Base-by-base conservation (phyloP, 2,888 invertebrate genomes). In the Achlya flavicornis region DNA sequence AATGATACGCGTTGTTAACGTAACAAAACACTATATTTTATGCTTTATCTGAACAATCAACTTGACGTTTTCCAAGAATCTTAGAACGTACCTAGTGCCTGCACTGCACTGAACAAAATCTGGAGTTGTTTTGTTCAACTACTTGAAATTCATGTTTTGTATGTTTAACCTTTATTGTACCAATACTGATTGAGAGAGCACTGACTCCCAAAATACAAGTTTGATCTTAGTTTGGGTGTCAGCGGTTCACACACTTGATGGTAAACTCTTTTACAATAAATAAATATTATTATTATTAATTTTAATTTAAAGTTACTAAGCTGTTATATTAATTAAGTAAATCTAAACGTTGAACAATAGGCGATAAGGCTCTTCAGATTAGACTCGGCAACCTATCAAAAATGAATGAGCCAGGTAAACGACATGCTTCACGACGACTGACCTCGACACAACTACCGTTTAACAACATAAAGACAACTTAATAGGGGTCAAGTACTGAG, bases 361-460 rank as follows among this genome's bases (percentile, higher is more conserved):
- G 67, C 74, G 75, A 78, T 78, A 77, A 74, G 64, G 65, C 64
- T 65, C 68, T n/a, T n/a, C n/a, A n/a, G n/a, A n/a, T n/a, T n/a
- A n/a, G n/a, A n/a, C n/a, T n/a, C 62, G 66, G 64, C 66, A 62
- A 67, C 41, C 73, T 77, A 84, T 85, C 77, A 84, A 85, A 85
- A 80, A 84, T 84, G 74, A 76, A 82, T 72, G 76, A 74, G 70
- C 63, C 75, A 72, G 68, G 76, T 76, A 77, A 80, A 78, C 72
- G 75, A 77, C 73, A 76, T 68, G 72, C 69, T 75, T 73, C 70
- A 74, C 64, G 67, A 63, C 60, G 66, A 64, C 70, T 63, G 62
- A 61, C 65, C 67, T 63, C 69, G 71, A 68, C 71, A 75, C 76
- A 74, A 74, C 79, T 77, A 75, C 73, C 73, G 69, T 76, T 77